Conservation (phyloP, 2,113 vertebrate genomes). For the Proterorhinus semilunaris region DNA sequence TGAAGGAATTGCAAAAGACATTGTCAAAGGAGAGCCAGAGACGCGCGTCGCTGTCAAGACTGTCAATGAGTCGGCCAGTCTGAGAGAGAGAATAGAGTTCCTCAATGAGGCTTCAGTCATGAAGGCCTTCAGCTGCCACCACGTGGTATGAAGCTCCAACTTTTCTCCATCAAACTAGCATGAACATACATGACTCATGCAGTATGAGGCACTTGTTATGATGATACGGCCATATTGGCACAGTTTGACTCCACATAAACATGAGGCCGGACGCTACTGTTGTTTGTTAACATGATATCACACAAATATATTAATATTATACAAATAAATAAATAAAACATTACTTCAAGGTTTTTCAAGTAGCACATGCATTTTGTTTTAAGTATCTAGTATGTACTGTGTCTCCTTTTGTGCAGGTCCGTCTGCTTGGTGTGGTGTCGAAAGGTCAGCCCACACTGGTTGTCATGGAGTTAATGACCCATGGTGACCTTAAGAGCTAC, state of each 20-base stretch:
- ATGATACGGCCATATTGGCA: slow-evolving; percentile 31
- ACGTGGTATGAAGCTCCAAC: slow-evolving; percentile 82
- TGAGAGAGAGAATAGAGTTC: slow-evolving; percentile 96
- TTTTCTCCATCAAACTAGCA: slow-evolving; percentile 11
- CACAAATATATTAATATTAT: background rate
- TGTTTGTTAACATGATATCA: slow-evolving; percentile 2
- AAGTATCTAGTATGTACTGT: background rate
- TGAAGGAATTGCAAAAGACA: slow-evolving; percentile 90
- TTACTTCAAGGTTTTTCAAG: background rate
- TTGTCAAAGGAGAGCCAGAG: slow-evolving; percentile 89
- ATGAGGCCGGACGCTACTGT: slow-evolving; percentile 7
- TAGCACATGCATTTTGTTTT: background rate
- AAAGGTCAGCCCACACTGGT: slow-evolving; percentile 94
- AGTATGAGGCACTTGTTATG: slow-evolving; percentile 31
- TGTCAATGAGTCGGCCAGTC: slow-evolving; percentile 91
- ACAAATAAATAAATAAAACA: background rate
- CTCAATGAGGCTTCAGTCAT: slow-evolving; percentile 97
- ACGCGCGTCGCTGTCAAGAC: slow-evolving; percentile 93
- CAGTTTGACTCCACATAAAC: slow-evolving; percentile 48
- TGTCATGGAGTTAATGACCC: slow-evolving; percentile 97
- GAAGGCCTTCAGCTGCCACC: slow-evolving; percentile 97
- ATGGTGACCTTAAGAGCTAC: slow-evolving; percentile 95
- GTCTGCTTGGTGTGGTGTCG: slow-evolving; percentile 94
- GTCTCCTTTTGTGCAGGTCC: slow-evolving; percentile 75
- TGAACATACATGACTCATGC: slow-evolving; percentile 35